A percentile compares a stretch with the other conserved stretches of the same genome.
phyloP scores from a whole-genome alignment of 2,113 vertebrate genomes.

The Pseudois nayaur region DNA sequence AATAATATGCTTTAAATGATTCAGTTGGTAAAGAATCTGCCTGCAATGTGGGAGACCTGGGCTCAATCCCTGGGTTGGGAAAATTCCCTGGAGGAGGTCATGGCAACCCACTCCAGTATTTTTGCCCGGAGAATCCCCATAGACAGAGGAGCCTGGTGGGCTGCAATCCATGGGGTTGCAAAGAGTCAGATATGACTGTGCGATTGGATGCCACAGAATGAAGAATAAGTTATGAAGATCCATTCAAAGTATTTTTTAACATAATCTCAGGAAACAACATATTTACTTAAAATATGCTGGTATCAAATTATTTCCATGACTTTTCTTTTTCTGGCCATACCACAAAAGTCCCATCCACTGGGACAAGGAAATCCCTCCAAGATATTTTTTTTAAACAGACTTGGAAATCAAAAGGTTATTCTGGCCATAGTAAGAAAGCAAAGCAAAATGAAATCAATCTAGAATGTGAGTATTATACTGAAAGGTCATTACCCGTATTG shows the following conservation, averaged over 20 bases:
- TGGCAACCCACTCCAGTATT: not conserved
- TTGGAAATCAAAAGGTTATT: constrained; percentile 28
- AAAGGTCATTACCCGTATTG: not conserved
- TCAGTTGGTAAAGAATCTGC: not conserved
- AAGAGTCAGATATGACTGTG: not conserved
- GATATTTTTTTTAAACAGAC: not conserved
- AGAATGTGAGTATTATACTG: not conserved
- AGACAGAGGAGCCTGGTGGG: not conserved
- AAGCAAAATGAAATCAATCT: not conserved
- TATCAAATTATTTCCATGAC: not conserved
- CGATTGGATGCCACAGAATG: not conserved
- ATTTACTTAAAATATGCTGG: not conserved
- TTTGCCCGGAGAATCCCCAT: not conserved
- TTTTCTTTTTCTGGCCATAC: not conserved
- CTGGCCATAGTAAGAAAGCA: not conserved
- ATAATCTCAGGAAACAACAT: not conserved
- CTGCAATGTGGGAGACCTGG: not conserved
- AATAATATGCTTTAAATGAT: not conserved
- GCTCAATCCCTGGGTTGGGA: not conserved
- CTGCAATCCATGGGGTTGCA: not conserved
- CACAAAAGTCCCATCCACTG: not conserved
- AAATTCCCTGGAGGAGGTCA: not conserved
- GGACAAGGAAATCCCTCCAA: not conserved
- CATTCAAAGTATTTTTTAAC: constrained; percentile 38
- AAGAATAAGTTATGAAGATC: not conserved